Conservation (phyloP, 1,140 invertebrate species). For the Diorhabda sublineata region DNA sequence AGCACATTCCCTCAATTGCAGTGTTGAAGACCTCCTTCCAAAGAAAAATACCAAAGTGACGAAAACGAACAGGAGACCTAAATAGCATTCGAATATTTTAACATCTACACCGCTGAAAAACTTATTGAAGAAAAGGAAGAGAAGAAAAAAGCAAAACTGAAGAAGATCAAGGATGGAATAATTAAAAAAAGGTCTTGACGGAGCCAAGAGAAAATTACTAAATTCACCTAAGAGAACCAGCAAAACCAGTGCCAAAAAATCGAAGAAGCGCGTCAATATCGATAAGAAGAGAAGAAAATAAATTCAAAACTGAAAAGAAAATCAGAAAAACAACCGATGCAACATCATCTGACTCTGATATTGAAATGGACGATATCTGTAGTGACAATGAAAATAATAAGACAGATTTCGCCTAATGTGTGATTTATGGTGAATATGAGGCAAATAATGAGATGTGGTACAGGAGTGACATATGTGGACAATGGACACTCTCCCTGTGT, state of each 20-base stretch:
- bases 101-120: background rate
- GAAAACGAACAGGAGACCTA: background rate
- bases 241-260: background rate
- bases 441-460: slow-evolving; percentile 23
- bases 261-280: slow-evolving; percentile 1
- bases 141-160: slow-evolving; percentile 8
- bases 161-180: background rate
- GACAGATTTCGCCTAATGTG: background rate
- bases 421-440: slow-evolving; percentile 13
- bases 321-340: background rate
- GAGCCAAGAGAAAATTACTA: slow-evolving; percentile 4
- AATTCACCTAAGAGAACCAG: slow-evolving; percentile 1
- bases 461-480: slow-evolving; percentile 19
- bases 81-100: background rate
- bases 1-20: slow-evolving; percentile 14
- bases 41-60: slow-evolving; percentile 1
- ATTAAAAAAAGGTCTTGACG: slow-evolving; percentile 9
- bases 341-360: too few species aligned
- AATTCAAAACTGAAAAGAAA: slow-evolving; percentile 5
- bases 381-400: background rate
- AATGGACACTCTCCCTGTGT: slow-evolving; percentile 6
- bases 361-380: too few species aligned
- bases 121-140: slow-evolving; percentile 14
- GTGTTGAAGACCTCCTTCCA: background rate
- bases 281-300: background rate